Base-by-base conservation (phyloP, 2,888 invertebrate genomes). In the Nebria brevicollis region DNA sequence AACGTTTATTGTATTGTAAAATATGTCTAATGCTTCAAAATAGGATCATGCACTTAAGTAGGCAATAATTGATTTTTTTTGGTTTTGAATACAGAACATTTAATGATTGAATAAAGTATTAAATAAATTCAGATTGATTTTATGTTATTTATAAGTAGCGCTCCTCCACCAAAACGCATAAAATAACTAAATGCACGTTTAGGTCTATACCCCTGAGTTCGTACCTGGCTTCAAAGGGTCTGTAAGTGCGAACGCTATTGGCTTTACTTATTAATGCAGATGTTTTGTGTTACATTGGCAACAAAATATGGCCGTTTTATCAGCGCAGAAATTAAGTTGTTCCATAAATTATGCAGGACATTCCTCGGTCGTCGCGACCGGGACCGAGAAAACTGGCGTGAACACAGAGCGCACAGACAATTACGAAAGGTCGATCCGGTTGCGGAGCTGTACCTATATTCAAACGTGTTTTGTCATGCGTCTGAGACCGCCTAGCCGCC, bases 261-360 rank as follows among this genome's bases (percentile, higher is more conserved):
- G 34, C 34, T 34, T 34, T 34, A 34, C 34, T 34, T 75, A 77
- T 15, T 66, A 77, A 77, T 77, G 70, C 77, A 77, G 77, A 77
- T 77, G 77, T 77, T 77, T 77, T 77, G 77, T 77, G 66, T 66
- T 68, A 43, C 42, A 20, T 15, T 68, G n/a, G 68, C 41, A 43
- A 77, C 77, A 70, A 77, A 68, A 77, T 77, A 77, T 68, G 43
- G 43, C 70, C 68, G 68, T 68, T 77, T 77, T 77, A 77, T 77
- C 77, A 77, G 77, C 70, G 70, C 68, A 20, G 77, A 77, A 77
- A 77, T 77, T 77, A 77, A 77, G 77, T 70, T 77, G 77, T 77
- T 77, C 77, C 54, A 77, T 77, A 77, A 77, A 77, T 77, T 77
- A 77, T 77, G 77, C 68, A 70, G 43, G 76, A 66, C 34, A 34